Base-by-base conservation (phyloP, 2,797 vertebrate genomes). In the Loriculus beryllinus region DNA sequence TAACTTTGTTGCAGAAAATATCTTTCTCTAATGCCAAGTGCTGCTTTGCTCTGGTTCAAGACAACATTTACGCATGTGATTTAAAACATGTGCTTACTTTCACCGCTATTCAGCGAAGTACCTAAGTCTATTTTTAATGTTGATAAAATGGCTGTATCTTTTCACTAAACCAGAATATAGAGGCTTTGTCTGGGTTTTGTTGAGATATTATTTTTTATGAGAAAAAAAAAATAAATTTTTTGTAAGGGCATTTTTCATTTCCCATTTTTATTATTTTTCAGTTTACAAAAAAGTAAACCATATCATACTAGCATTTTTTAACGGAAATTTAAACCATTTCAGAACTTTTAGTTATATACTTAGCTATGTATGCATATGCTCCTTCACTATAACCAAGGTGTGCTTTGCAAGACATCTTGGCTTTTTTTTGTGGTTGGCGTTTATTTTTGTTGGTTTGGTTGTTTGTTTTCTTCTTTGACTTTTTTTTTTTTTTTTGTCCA, bases 51-150 rank as follows among this genome's bases (percentile, higher is more conserved):
- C 33, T 33, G 37, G 37, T 89, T 95, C 76, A 86, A 68, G 76
- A 83, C 59, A 89, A 71, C 82, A 88, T 75, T 82, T 92, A 79
- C 64, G 40, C 19, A 70, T 70, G 75, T 43, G 51, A 88, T 88
- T 78, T 84, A 84, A 95, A 94, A 79, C 88, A 92, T 59, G 51
- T 86, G 68, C 29, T 91, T 82, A 51, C n/a, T 86, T 90, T 42
- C 23, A 84, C 51, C 82, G 33, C 6, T 76, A 7, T 45, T 82
- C 43, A 93, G 45, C 31, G 71, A 92, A 75, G 37, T 35, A 80
- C 21, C 20, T 68, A 88, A 72, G 20, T 19, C 63, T 82, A 45
- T 64, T 80, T 48, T 93, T n/a, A 77, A 6, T 3, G 26, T 82
- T 77, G 48, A 70, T 85, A 54, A 9, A 79, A 54, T 35, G 17